These are phyloP conservation scores for Porphyrio hochstetteri DNA, from an alignment of 2,113 vertebrate genomes.

Conservation along the genomic window DNA sequence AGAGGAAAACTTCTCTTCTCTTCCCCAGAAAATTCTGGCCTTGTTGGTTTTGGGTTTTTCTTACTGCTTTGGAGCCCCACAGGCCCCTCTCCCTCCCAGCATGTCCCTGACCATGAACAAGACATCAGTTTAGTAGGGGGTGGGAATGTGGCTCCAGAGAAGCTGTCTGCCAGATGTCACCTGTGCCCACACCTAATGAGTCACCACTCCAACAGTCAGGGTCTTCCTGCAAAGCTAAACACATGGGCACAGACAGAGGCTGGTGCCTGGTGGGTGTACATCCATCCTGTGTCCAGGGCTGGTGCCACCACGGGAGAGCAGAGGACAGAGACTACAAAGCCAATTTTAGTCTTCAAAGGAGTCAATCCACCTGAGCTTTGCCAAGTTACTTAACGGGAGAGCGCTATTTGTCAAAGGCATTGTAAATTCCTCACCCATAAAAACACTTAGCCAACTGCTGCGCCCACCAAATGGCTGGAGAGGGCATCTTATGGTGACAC, in stretches of 20 bases:
- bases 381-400: not conserved
- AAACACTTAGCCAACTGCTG: not conserved
- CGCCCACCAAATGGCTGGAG: not conserved
- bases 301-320: not conserved
- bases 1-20: not conserved
- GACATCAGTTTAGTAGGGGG: not conserved
- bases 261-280: accelerated
- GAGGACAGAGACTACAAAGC: not conserved
- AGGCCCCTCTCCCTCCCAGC: not conserved
- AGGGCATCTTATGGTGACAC: not conserved
- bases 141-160: accelerated
- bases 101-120: not conserved
- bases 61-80: not conserved
- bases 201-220: not conserved
- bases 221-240: not conserved
- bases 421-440: not conserved
- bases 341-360: not conserved
- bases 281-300: not conserved
- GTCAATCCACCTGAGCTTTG: not conserved
- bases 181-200: accelerated
- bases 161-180: not conserved
- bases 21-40: not conserved
- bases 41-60: not conserved
- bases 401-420: not conserved
- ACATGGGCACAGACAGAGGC: not conserved